Conservation (phyloP, 2,797 vertebrate genomes). For the Protonibea diacanthus region DNA sequence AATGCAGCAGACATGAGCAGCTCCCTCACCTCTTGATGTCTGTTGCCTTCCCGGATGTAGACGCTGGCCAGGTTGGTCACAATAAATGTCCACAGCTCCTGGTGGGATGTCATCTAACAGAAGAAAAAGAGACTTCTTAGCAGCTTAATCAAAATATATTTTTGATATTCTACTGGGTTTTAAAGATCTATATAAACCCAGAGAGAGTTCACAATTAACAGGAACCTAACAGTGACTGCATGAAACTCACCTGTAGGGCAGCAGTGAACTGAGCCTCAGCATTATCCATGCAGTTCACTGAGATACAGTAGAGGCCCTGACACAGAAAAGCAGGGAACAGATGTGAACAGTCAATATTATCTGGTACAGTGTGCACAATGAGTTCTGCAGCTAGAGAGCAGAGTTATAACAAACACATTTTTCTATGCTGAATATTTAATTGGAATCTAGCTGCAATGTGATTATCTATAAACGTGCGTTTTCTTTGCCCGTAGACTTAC, state of each 20-base stretch:
- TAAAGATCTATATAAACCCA: no score
- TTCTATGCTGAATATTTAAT: background rate
- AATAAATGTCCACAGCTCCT: constrained; percentile 93
- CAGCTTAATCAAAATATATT: no score
- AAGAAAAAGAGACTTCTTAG: background rate
- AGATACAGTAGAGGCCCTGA: constrained; percentile 94
- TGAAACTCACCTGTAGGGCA: constrained; percentile 89
- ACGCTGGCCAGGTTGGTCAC: constrained; percentile 94
- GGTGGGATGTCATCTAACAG: constrained; percentile 91
- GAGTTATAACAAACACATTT: background rate
- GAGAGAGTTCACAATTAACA: background rate
- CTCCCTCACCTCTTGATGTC: constrained; percentile 91
- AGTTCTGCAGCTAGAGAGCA: no score
- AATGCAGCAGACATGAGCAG: background rate
- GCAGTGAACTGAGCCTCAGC: constrained; percentile 95
- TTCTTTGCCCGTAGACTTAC: constrained; percentile 65
- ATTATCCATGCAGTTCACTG: constrained; percentile 96
- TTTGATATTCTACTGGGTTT: background rate
- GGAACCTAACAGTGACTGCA: background rate
- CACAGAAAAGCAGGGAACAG: constrained; percentile 22
- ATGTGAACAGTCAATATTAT: constrained; percentile 21
- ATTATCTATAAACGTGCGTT: background rate
- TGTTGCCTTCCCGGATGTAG: constrained; percentile 93
- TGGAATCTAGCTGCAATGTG: background rate
- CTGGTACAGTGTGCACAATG: constrained; percentile 1